Percentiles rank a stretch among this genome's conserved stretches.
Evolutionary conservation across 2,888 invertebrate genomes (phyloP).

Genomic region (Dolichopus griseipennis): DNA sequence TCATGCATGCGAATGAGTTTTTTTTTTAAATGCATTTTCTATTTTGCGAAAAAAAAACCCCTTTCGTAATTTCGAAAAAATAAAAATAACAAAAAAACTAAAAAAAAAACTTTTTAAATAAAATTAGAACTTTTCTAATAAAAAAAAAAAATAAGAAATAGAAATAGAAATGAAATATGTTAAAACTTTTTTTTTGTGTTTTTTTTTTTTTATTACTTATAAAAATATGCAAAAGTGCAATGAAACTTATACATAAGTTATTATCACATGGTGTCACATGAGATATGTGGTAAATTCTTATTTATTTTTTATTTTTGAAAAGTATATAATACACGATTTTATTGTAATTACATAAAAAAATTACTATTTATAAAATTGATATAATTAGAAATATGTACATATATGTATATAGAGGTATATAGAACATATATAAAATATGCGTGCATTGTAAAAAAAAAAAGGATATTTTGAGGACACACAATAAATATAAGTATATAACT

Average conservation of each 20-base stretch:
- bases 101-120: not conserved
- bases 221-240: not conserved
- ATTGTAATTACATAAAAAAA: too few relatives aligned
- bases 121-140: not conserved
- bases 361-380: too few relatives aligned
- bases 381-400: too few relatives aligned
- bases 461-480: too few relatives aligned
- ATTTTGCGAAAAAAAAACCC: not conserved
- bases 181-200: not conserved
- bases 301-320: too few relatives aligned
- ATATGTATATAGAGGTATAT: too few relatives aligned
- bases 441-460: too few relatives aligned
- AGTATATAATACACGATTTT: too few relatives aligned
- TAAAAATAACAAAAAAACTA: not conserved
- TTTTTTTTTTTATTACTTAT: not conserved
- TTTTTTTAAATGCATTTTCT: not conserved
- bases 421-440: too few relatives aligned
- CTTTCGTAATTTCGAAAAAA: not conserved
- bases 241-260: not conserved
- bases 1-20: not conserved
- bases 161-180: not conserved
- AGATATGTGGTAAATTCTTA: too few relatives aligned
- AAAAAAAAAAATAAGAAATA: not conserved
- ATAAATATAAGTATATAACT: too few relatives aligned
- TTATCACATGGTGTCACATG: not conserved